phyloP scores from a whole-genome alignment of 1,140 invertebrate species.

The Sitobion miscanthi region DNA sequence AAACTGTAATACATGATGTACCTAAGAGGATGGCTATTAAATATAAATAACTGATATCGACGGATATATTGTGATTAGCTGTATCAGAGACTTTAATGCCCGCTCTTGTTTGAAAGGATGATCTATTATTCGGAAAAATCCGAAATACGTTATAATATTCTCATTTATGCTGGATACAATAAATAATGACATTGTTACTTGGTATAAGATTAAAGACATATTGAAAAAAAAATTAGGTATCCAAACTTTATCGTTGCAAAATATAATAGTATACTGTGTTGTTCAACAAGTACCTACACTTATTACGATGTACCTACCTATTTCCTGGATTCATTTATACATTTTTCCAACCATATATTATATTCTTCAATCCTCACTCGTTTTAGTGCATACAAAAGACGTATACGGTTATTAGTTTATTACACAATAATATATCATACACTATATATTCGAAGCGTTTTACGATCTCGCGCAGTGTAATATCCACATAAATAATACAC shows the following conservation, averaged over 20 bases:
- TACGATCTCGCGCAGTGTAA: background rate
- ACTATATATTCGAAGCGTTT: background rate
- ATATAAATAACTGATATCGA: background rate
- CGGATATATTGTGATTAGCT: background rate
- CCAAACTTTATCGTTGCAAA: background rate
- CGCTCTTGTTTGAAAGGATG: background rate
- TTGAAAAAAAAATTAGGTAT: background rate
- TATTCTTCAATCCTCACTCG: background rate
- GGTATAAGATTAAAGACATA: background rate
- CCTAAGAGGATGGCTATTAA: background rate
- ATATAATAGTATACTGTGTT: background rate
- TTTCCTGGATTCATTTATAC: background rate
- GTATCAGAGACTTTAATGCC: background rate
- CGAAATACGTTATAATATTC: background rate
- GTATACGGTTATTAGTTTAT: background rate
- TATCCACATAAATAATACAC: background rate
- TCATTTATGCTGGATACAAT: background rate
- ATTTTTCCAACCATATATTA: background rate
- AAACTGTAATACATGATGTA: background rate
- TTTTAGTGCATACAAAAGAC: background rate
- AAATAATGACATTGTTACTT: background rate
- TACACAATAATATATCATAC: background rate
- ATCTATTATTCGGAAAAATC: background rate
- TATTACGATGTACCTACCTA: background rate
- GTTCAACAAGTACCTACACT: too few relatives aligned